These are phyloP conservation scores for Brachypalpus laphriformis DNA, from an alignment of 2,888 invertebrate genomes.

Conservation along the genomic window DNA sequence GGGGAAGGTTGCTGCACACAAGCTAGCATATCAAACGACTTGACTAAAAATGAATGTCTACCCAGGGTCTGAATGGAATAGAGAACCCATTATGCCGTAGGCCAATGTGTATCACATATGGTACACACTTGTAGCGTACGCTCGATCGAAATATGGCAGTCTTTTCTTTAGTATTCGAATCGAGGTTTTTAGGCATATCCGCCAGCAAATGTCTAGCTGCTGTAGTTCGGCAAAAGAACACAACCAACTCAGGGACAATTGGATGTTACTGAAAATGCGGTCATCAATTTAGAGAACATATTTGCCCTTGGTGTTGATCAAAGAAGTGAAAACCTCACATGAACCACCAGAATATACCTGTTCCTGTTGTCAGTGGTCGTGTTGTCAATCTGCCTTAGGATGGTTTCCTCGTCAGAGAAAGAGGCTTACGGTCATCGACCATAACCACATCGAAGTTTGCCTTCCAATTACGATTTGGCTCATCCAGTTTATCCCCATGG, in stretches of 20 bases:
- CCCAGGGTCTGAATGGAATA: slow-evolving; percentile 97
- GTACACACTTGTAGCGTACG: too few relatives aligned
- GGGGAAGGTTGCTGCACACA: slow-evolving; percentile 97
- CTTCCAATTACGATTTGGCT: slow-evolving; percentile 94
- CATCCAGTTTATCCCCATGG: slow-evolving; percentile 88
- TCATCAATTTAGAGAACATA: slow-evolving; percentile 99
- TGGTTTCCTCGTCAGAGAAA: slow-evolving; percentile 99
- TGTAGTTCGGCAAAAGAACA: slow-evolving; percentile 96
- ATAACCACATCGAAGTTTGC: slow-evolving; percentile 98
- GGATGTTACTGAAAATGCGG: slow-evolving; percentile 98
- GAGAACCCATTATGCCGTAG: slow-evolving; percentile 98
- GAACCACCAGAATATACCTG: slow-evolving; percentile 88
- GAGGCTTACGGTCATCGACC: slow-evolving; percentile 97
- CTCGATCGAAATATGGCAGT: slow-evolving; percentile 96
- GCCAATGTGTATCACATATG: slow-evolving; percentile 97
- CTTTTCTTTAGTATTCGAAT: slow-evolving; percentile 96
- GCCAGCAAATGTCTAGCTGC: slow-evolving; percentile 94
- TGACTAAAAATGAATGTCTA: slow-evolving; percentile 99
- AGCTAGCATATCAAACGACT: slow-evolving; percentile 97
- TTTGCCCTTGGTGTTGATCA: slow-evolving; percentile 98
- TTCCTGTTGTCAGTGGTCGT: slow-evolving; percentile 95
- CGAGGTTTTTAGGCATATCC: slow-evolving; percentile 97
- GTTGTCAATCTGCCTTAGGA: slow-evolving; percentile 95
- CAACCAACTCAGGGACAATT: slow-evolving; percentile 96
- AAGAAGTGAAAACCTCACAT: slow-evolving; percentile 94